Evolutionary conservation across 2,797 vertebrate species (phyloP), one percentile per base, ranked within the genome.

Genomic region (Anas acuta): DNA sequence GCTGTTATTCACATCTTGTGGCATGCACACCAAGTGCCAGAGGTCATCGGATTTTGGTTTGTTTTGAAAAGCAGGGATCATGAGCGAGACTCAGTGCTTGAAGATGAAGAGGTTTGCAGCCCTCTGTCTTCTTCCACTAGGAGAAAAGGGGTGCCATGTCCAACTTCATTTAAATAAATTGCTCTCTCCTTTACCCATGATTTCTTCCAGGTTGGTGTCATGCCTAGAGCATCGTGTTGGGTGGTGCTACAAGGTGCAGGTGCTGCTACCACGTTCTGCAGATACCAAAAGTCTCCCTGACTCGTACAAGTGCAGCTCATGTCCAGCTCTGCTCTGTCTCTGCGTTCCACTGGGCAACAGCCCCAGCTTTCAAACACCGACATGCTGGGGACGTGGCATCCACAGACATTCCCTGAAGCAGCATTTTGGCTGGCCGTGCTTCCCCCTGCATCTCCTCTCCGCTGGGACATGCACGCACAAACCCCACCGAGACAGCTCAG

Each of bases 351-450:
- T 16, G 39, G 17, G 53, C 28, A 60, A 15, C 72, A 17, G 19
- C 57, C 26, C 30, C 83, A 77, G 35, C 33, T 66, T 35, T 47
- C 25, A 25, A 70, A 13, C n/a, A 75, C 21, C 20, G 41, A 39
- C 16, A 6, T 6, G 8, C 2, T 28, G 26, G 10, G 79, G 47
- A 74, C 26, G 41, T 67, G 8, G 71, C 49, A 33, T 9, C 18
- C 79, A n/a, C 13, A 39, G 35, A 6, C 37, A 20, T 1, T 23
- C 41, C 45, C 62, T 61, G 54, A 14, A 49, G 56, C 2, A 8
- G 15, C 6, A 0, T 37, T 20, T 19, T 57, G 43, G 41, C 56
- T 2, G 0, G 2, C 8, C 2, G 0, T 23, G 25, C 12, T 6
- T 33, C 49, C 45, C 45, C 3, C 0, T 2, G 16, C 75, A 39